A percentile compares a stretch with the other conserved stretches of the same genome.
phyloP scores from a whole-genome alignment of 2,888 invertebrate species.

The Kuschelorhynchus macadamiae region DNA sequence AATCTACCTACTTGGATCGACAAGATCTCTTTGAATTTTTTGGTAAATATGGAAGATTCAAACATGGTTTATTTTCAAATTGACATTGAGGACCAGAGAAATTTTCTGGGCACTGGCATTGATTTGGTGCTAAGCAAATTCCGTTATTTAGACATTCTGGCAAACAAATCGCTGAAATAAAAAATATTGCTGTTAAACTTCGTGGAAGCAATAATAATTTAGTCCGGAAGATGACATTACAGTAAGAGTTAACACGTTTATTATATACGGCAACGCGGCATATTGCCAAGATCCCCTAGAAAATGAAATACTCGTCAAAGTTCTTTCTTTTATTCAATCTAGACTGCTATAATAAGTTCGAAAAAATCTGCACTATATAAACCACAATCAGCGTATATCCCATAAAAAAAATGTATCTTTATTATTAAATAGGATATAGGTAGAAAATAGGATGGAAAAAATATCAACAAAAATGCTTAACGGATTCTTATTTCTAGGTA shows the following conservation, averaged over 20 bases:
- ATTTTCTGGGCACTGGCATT: conserved; percentile 82
- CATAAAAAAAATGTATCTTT: too few species aligned
- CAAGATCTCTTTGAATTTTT: conserved; percentile 77
- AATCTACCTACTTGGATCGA: conserved; percentile 72
- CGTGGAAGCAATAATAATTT: background rate
- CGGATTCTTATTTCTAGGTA: too few species aligned
- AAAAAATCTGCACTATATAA: too few species aligned
- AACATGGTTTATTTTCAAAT: conserved; percentile 80
- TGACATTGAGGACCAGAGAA: conserved; percentile 83
- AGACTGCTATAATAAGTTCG: too few species aligned
- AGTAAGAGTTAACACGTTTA: too few species aligned
- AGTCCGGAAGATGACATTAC: too few species aligned
- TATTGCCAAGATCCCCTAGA: background rate
- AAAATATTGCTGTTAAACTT: background rate
- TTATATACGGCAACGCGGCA: too few species aligned
- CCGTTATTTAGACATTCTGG: conserved; percentile 86
- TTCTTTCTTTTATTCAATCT: too few species aligned
- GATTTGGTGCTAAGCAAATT: conserved; percentile 81
- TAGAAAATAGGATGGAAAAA: too few species aligned
- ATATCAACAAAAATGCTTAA: too few species aligned
- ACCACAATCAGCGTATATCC: too few species aligned
- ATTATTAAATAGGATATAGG: too few species aligned
- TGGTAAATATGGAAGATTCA: conserved; percentile 76
- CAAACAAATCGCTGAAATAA: conserved; percentile 78
- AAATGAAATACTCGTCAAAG: background rate